Percentiles rank a stretch among this genome's conserved stretches.
These are phyloP conservation scores for Dolichoris vasculosae DNA, from an alignment of 1,140 invertebrate species.

Conservation along the genomic window DNA sequence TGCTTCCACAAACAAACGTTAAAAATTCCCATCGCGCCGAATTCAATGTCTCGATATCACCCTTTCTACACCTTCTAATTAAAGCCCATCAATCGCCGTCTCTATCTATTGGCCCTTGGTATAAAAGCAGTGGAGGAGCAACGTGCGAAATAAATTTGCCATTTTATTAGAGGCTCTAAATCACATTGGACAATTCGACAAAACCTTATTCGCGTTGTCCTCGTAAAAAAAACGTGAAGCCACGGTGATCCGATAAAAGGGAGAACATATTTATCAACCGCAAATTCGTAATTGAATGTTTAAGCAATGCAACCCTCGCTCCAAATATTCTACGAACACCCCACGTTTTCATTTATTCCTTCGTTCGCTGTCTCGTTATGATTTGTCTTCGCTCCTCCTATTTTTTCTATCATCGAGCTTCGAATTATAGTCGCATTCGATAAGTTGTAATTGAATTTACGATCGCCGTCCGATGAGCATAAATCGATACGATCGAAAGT, in stretches of 20 bases:
- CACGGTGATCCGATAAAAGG: neutral
- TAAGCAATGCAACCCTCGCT: neutral
- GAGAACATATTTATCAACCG: conserved; percentile 41
- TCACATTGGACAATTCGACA: conserved; percentile 45
- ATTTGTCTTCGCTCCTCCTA: neutral
- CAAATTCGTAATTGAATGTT: conserved; percentile 49
- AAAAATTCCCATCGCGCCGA: conserved; percentile 4
- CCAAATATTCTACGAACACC: neutral
- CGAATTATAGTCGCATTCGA: neutral
- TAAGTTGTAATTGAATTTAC: conserved; percentile 4
- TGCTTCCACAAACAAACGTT: conserved; percentile 12
- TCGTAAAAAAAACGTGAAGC: neutral
- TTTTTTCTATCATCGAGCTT: neutral
- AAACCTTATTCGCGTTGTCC: conserved; percentile 16
- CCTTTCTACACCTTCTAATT: conserved; percentile 43
- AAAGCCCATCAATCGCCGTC: conserved; percentile 50
- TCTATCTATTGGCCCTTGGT: neutral
- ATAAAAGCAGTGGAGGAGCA: conserved; percentile 5
- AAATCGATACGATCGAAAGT: neutral
- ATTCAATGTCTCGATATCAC: conserved; percentile 37
- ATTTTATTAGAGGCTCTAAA: conserved; percentile 53
- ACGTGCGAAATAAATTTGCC: conserved; percentile 38
- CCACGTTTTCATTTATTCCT: conserved; percentile 1
- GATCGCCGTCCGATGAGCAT: neutral
- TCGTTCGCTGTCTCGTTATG: neutral